Evolutionary conservation across 2,113 vertebrate species (phyloP).

Genomic region (Pollachius pollachius): DNA sequence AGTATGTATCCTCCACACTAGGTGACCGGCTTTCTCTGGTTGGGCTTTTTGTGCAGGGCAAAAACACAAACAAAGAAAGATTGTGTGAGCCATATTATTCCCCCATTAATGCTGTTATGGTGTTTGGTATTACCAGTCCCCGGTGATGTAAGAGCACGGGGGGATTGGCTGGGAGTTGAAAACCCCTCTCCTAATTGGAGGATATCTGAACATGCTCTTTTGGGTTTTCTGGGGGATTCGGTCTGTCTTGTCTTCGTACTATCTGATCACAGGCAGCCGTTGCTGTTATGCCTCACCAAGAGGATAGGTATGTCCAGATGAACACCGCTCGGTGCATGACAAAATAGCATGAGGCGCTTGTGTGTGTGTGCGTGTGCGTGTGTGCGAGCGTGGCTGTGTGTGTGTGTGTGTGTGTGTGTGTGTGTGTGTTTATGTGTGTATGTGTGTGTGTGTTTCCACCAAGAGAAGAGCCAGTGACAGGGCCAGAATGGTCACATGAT

Average conservation of each 20-base stretch:
- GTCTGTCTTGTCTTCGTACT: background rate
- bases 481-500: conserved; percentile 65
- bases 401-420: conserved; percentile 30
- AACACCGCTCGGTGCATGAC: conserved; percentile 20
- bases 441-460: conserved; percentile 37
- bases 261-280: conserved; percentile 36
- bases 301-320: conserved; percentile 30
- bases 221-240: conserved; percentile 21
- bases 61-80: background rate
- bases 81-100: background rate
- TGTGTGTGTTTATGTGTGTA: conserved; percentile 27
- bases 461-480: conserved; percentile 46
- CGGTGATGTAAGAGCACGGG: background rate
- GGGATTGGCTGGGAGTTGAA: background rate
- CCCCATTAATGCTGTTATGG: background rate
- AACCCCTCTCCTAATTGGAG: conserved; percentile 38
- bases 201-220: conserved; percentile 24
- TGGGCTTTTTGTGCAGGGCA: background rate
- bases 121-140: conserved; percentile 1
- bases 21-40: background rate
- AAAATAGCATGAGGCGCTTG: conserved; percentile 25
- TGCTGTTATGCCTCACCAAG: conserved; percentile 28
- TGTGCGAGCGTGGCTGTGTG: conserved; percentile 9
- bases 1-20: background rate
- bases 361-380: conserved; percentile 10